Base-by-base conservation (phyloP, 2,113 vertebrate genomes). In the Triplophysa tibetana region DNA sequence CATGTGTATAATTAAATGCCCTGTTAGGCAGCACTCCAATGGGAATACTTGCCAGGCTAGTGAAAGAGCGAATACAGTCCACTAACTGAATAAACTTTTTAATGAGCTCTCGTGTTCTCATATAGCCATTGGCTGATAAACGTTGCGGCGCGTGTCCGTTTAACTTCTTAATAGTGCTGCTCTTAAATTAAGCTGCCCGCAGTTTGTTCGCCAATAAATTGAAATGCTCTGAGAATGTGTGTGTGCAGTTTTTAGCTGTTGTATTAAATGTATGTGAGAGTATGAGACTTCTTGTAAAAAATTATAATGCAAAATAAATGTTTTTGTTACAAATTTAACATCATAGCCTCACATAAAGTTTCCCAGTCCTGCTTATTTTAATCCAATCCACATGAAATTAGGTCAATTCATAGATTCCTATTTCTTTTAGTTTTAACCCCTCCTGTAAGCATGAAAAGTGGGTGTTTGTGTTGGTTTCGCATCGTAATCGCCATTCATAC, bases 1-100 rank as follows among this genome's bases (percentile, higher is more conserved):
- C 79, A 81, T 61, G 75, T 83, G 77, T 56, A 81, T 84, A 84
- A 75, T 86, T 85, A 86, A 87, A 81, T 86, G 81, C 81, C 68
- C 21, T 13, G 52, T 83, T 85, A 81, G 85, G 84, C 84, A 75
- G 29, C 56, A 52, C 80, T 83, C 66, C 60, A 76, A 80, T 56
- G 26, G 19, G 63, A 65, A 78, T 33, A 76, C 79, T 78, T 48
- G 12, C 54, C 45, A 70, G 81, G 52, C 79, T 84, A 86, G 83
- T 84, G 84, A 82, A 83, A 85, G 64, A 83, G 73, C 79, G 73
- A 64, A 74, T 68, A 80, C 70, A 75, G 63, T 70, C 56, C 45
- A 63, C 54, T 84, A 43, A 88, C 86, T 85, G 85, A 88, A 86
- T 70, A 52, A 69, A 66, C 63, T 79, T 33, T 50, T 74, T 83